Evolutionary conservation across 1,140 invertebrate species (phyloP), one percentile per base, ranked within the genome.

Genomic region (Sitophilus oryzae): DNA sequence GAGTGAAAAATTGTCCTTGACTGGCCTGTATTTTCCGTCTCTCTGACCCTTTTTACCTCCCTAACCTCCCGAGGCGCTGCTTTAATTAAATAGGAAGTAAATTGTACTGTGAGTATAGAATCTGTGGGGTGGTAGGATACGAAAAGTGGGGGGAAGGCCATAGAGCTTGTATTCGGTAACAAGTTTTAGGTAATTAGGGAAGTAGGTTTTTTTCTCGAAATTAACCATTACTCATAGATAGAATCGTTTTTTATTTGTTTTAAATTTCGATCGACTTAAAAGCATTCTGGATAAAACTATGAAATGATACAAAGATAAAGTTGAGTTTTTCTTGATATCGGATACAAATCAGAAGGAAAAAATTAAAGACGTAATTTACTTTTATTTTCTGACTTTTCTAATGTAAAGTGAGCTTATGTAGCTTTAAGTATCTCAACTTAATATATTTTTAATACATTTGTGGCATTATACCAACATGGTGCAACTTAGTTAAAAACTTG

Each of bases 41-140:
- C 15, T 19, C 21, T 14, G 9, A 20, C 38, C 50, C 23, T 20
- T 19, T 52, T 52, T 41, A 14, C 23, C 47, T 37, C 30, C 41
- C 41, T 38, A 50, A 44, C 54, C 54, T 21, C 54, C 54, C 54
- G 54, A 50, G 54, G 40, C 54, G 47, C 54, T 38, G 18, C 54
- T 56, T 56, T 56, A 56, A 56, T 56, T 56, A 56, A 56, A 56
- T 56, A 45, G 47, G 54, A 50, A 50, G 54, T 50, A 56, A 56
- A 56, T 56, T 56, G 52, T 18, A 55, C 45, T 48, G 38, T 21
- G 38, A 56, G 46, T 46, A 42, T 34, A 22, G 35, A 44, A 56
- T 50, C 52, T 55, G 45, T 55, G 44, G 45, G 52, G 43, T 41
- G 47, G 41, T 47, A 30, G 19, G 25, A 30, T 20, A 44, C 40